A percentile compares a stretch with the other conserved stretches of the same genome.
Evolutionary conservation across 1,140 invertebrate genomes (phyloP).

Genomic region (Acromyrmex charruanus): DNA sequence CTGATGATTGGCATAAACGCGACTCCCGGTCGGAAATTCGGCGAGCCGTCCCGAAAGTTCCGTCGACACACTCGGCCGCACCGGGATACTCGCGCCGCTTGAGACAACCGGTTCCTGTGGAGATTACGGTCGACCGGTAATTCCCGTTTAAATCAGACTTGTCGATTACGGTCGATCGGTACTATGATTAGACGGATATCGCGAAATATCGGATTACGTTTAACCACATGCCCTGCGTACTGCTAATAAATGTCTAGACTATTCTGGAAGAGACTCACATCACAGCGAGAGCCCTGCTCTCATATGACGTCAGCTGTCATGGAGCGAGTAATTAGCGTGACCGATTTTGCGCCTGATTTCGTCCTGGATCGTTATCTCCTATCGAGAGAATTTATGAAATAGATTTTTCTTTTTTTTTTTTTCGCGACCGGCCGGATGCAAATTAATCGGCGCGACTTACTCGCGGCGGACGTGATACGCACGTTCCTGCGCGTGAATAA

Average conservation of each 20-base stretch:
- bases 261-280: background rate
- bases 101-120: constrained; percentile 46
- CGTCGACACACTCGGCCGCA: constrained; percentile 35
- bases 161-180: constrained; percentile 42
- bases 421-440: background rate
- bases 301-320: constrained; percentile 20
- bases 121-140: constrained; percentile 31
- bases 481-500: constrained; percentile 24
- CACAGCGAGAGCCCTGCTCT: background rate
- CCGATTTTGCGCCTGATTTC: background rate
- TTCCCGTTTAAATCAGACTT: constrained; percentile 58
- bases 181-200: constrained; percentile 28
- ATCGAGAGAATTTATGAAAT: background rate
- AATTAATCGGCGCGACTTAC: background rate
- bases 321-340: constrained; percentile 7
- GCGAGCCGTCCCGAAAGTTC: constrained; percentile 22
- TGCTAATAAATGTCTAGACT: constrained; percentile 12
- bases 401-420: background rate
- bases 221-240: constrained; percentile 7
- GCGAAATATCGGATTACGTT: constrained; percentile 50
- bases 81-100: constrained; percentile 9
- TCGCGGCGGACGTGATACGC: constrained; percentile 2
- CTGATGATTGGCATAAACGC: constrained; percentile 7
- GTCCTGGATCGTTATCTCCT: background rate
- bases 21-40: constrained; percentile 27